A percentile compares a stretch with the other conserved stretches of the same genome.
Conservation (phyloP, 2,888 invertebrate genomes). For the Rugalucina vietnamica region DNA sequence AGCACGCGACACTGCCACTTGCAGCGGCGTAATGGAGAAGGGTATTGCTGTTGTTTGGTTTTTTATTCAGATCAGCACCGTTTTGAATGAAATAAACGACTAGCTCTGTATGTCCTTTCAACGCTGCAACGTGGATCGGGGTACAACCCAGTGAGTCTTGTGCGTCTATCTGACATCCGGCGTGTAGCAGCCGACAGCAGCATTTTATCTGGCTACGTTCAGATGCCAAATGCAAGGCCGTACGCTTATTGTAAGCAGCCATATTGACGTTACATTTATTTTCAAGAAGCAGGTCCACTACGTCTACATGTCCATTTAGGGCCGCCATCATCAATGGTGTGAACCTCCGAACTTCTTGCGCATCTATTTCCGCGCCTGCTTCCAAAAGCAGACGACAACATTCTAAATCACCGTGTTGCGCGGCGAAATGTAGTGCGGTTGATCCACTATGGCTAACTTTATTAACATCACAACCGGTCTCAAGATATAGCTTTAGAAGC, state of each 20-base stretch:
- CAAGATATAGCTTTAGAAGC: slow-evolving; percentile 70
- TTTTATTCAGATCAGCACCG: slow-evolving; percentile 71
- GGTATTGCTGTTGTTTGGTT: slow-evolving; percentile 73
- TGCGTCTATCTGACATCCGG: slow-evolving; percentile 75
- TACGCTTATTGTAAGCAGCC: slow-evolving; percentile 77
- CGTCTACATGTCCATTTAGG: slow-evolving; percentile 75
- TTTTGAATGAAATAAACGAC: slow-evolving; percentile 75
- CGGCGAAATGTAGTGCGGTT: slow-evolving; percentile 78
- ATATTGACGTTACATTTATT: slow-evolving; percentile 78
- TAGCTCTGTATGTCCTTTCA: slow-evolving; percentile 75
- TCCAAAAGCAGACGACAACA: slow-evolving; percentile 75
- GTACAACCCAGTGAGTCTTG: slow-evolving; percentile 78
- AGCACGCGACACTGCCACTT: slow-evolving; percentile 75
- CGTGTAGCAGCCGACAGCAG: slow-evolving; percentile 72
- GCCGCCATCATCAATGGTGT: slow-evolving; percentile 83
- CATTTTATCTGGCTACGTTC: slow-evolving; percentile 74
- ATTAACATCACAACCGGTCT: slow-evolving; percentile 76
- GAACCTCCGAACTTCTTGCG: slow-evolving; percentile 80
- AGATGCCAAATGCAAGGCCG: slow-evolving; percentile 79
- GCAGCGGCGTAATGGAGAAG: slow-evolving; percentile 80
- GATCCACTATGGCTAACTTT: slow-evolving; percentile 77
- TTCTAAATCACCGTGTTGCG: slow-evolving; percentile 75
- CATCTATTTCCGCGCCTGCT: slow-evolving; percentile 79
- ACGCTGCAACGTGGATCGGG: slow-evolving; percentile 80
- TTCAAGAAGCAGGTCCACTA: slow-evolving; percentile 75